These are phyloP conservation scores for Dreissena rostriformis DNA, from an alignment of 1,140 invertebrate genomes.

Conservation along the genomic window DNA sequence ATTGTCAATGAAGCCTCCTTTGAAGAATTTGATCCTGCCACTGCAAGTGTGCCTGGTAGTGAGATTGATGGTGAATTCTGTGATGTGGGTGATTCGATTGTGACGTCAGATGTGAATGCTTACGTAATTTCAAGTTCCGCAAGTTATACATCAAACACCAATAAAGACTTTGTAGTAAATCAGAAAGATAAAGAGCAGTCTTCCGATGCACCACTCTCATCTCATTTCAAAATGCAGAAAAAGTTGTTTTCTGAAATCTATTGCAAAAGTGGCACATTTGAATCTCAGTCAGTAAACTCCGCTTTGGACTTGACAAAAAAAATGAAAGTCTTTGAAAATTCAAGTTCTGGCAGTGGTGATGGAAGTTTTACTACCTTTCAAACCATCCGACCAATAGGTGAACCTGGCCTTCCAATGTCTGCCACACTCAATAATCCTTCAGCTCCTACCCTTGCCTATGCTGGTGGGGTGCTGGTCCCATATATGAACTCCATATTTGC, in stretches of 20 bases:
- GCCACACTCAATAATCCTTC: neutral
- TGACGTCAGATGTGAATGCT: too few relatives aligned
- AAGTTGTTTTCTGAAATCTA: slow-evolving; percentile 36
- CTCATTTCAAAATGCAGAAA: slow-evolving; percentile 16
- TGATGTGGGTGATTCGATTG: neutral
- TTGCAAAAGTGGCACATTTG: slow-evolving; percentile 2
- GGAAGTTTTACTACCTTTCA: neutral
- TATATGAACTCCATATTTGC: slow-evolving; percentile 45
- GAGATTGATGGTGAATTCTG: neutral
- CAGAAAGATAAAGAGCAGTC: neutral
- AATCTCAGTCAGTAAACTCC: neutral
- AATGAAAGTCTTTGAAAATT: neutral
- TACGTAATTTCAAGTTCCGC: too few relatives aligned
- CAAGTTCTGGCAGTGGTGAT: neutral
- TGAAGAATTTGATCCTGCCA: neutral
- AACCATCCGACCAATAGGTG: slow-evolving; percentile 4
- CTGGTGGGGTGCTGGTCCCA: slow-evolving; percentile 37
- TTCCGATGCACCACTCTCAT: neutral
- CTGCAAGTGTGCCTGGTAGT: neutral
- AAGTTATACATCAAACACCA: too few relatives aligned
- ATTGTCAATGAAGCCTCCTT: neutral
- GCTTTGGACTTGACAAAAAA: slow-evolving; percentile 33
- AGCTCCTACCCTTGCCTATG: slow-evolving; percentile 30
- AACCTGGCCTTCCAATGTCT: slow-evolving; percentile 23
- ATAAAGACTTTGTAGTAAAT: too few relatives aligned